Percentiles rank a stretch among this genome's conserved stretches.
Evolutionary conservation across 1,140 invertebrate genomes (phyloP).

Genomic region (Sycophaga agraensis): DNA sequence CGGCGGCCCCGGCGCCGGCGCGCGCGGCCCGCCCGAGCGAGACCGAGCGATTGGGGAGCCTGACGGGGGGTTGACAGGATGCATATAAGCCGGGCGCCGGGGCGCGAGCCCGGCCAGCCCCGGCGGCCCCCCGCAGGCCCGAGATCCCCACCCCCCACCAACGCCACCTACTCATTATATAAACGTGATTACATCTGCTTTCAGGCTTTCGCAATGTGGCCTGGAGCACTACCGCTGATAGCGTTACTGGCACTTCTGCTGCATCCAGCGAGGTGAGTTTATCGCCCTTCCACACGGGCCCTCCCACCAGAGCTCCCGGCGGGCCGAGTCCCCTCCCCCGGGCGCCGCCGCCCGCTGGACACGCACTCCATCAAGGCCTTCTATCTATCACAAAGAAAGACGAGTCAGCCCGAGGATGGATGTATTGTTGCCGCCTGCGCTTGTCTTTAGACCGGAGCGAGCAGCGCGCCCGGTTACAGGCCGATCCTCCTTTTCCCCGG

Average conservation of each 20-base stretch:
- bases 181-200: slow-evolving; percentile 46
- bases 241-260: slow-evolving; percentile 52
- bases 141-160: too few relatives aligned
- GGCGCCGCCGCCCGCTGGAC: not conserved
- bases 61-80: slow-evolving; percentile 25
- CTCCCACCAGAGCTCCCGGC: too few relatives aligned
- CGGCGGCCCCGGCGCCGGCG: not conserved
- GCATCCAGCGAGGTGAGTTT: slow-evolving; percentile 52
- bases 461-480: too few relatives aligned
- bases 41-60: not conserved
- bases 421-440: too few relatives aligned
- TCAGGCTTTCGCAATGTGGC: slow-evolving; percentile 58
- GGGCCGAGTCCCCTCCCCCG: too few relatives aligned
- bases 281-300: too few relatives aligned
- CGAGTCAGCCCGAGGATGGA: not conserved
- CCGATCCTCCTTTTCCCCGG: too few relatives aligned
- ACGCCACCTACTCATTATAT: slow-evolving; percentile 35
- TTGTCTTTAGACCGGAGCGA: too few relatives aligned
- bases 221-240: slow-evolving; percentile 56
- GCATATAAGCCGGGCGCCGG: slow-evolving; percentile 9
- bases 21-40: not conserved
- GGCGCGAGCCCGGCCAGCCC: not conserved
- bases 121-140: not conserved
- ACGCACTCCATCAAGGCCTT: not conserved
- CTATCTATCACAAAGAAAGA: not conserved